These are phyloP conservation scores for Amphimallon solstitiale DNA, from an alignment of 2,888 invertebrate species.

Conservation along the genomic window DNA sequence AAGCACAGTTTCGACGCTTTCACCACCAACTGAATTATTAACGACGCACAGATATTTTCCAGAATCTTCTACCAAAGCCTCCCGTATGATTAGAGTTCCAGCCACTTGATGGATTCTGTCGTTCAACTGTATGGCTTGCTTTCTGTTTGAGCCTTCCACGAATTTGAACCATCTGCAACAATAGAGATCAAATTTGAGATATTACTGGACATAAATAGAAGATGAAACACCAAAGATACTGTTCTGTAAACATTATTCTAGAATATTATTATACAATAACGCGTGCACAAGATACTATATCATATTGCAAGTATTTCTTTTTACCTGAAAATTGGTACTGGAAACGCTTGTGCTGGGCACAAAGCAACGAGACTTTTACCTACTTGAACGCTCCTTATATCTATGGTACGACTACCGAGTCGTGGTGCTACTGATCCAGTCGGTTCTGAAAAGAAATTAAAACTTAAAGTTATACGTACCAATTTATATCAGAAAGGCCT, in stretches of 20 bases:
- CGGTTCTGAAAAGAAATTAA: slow-evolving; percentile 67
- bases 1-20: slow-evolving; percentile 91
- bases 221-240: not conserved
- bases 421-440: slow-evolving; percentile 75
- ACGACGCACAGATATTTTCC: slow-evolving; percentile 95
- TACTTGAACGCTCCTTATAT: slow-evolving; percentile 55
- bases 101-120: slow-evolving; percentile 93
- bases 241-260: not conserved
- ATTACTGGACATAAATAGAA: not conserved
- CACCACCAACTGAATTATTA: slow-evolving; percentile 93
- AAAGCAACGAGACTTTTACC: slow-evolving; percentile 67
- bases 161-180: slow-evolving; percentile 94
- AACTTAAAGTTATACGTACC: slow-evolving; percentile 26
- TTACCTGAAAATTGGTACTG: slow-evolving; percentile 81
- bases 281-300: not conserved
- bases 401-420: slow-evolving; percentile 70
- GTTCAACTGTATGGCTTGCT: slow-evolving; percentile 88
- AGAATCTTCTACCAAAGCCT: slow-evolving; percentile 91
- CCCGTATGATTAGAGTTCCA: slow-evolving; percentile 91
- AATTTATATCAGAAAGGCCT: slow-evolving; percentile 28
- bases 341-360: slow-evolving; percentile 80
- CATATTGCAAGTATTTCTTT: too few relatives aligned
- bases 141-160: slow-evolving; percentile 85
- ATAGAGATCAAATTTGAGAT: slow-evolving; percentile 46
- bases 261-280: not conserved